phyloP scores from a whole-genome alignment of 2,113 vertebrate species.

The Cranoglanis bouderius region DNA sequence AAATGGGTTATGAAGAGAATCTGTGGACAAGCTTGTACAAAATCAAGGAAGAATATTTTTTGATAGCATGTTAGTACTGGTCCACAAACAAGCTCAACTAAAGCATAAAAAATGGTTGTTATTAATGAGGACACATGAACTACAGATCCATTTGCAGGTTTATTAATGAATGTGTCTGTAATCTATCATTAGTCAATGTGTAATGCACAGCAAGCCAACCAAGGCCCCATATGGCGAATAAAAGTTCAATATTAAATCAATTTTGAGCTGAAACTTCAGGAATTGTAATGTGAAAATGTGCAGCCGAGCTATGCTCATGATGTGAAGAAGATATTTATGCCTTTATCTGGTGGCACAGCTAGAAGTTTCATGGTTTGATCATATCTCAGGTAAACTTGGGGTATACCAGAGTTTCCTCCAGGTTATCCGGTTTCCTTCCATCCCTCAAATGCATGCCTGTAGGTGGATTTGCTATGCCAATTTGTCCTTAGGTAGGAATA shows the following conservation, averaged over 20 bases:
- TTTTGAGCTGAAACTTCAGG: conserved; percentile 35
- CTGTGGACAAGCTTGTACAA: not conserved
- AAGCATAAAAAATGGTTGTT: conserved; percentile 32
- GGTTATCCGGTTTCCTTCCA: not conserved
- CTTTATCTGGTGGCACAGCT: not conserved
- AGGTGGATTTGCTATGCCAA: no score
- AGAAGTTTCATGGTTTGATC: not conserved
- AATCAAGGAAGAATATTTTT: not conserved
- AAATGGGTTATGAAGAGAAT: not conserved
- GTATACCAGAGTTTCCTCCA: not conserved
- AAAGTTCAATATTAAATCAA: conserved; percentile 45
- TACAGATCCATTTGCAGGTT: conserved; percentile 39
- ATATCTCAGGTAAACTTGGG: not conserved
- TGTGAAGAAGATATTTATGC: not conserved
- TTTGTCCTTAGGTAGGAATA: not conserved
- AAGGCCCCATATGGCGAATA: conserved; percentile 40
- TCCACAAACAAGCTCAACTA: conserved; percentile 21
- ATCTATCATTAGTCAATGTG: conserved; percentile 43
- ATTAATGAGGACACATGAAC: conserved; percentile 34
- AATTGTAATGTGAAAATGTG: conserved; percentile 20
- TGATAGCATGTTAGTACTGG: not conserved
- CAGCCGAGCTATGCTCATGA: conserved; percentile 16
- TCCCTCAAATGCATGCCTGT: not conserved
- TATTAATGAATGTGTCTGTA: conserved; percentile 51
- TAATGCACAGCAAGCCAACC: conserved; percentile 43